Base-by-base conservation (phyloP, 1,140 invertebrate genomes). In the Trialeurodes vaporariorum region DNA sequence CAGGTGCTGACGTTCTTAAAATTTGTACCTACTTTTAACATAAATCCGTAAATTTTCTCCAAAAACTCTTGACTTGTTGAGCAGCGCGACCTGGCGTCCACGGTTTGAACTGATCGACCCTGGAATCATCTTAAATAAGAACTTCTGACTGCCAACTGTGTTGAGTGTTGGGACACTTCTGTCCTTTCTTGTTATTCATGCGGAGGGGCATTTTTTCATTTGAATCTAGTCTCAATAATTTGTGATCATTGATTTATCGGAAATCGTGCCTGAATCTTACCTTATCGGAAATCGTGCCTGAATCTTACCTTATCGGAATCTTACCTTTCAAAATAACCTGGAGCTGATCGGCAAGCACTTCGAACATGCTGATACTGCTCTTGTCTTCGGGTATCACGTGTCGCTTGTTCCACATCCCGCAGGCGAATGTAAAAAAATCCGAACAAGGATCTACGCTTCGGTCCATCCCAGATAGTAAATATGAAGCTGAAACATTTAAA, bases 361-460 rank as follows among this genome's bases (percentile, higher is more conserved):
- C 92, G 75, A 96, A 95, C 0, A 92, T 94, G 73, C 87, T 92
- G 64, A 93, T 91, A 22, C 88, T 91, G 70, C 91, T 87, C 71
- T 86, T 82, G 74, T 95, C 93, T 74, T 94, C 93, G 0, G 93
- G 93, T 72, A 96, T 95, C 1, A 91, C 82, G 80, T 96, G 90
- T 67, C 87, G 84, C 72, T 86, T 87, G 76, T 95, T 94, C 92
- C 93, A 96, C 1, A 88, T 86, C 1, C 92, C 92, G 73, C 92
- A 94, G 0, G 92, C 91, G 74, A 86, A 94, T 78, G 93, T 89
- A 79, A 93, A 95, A 79, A 95, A 95, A 76, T 95, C 89, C 23
- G 84, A 83, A 77, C 93, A 95, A 11, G 93, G 93, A 75, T 93
- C 86, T 0, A 85, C 86, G 0, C 80, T 83, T 13, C 81, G 80